phyloP scores from a whole-genome alignment of 2,797 vertebrate genomes.

The Momotus momota region DNA sequence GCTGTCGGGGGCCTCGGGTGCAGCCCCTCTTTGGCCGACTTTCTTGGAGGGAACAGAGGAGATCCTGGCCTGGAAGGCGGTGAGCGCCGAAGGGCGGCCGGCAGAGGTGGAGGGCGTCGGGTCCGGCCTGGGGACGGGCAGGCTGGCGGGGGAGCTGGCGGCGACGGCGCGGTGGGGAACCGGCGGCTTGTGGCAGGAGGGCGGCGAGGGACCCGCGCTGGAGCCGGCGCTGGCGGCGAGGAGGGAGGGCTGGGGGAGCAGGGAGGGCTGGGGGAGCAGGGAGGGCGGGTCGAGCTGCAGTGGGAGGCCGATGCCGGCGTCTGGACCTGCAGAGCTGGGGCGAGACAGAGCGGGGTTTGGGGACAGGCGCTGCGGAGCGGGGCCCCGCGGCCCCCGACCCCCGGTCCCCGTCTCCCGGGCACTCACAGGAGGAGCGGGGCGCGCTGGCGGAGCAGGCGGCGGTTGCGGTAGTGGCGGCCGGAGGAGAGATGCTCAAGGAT shows the following conservation, averaged over 20 bases:
- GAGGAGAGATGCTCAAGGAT: slow-evolving; percentile 71
- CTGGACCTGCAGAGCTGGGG: slow-evolving; percentile 27
- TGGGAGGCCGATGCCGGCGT: slow-evolving; percentile 17
- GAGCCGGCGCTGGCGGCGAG: background rate
- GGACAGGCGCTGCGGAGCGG: background rate
- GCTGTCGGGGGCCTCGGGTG: background rate
- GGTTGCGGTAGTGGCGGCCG: slow-evolving; percentile 68
- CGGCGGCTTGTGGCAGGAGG: slow-evolving; percentile 11
- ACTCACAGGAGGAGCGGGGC: slow-evolving; percentile 57
- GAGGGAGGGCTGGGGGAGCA: slow-evolving; percentile 40
- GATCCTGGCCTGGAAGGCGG: background rate
- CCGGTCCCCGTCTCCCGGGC: background rate
- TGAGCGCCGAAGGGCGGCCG: background rate
- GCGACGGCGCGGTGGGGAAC: background rate
- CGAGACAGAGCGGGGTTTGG: background rate
- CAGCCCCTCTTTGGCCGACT: background rate
- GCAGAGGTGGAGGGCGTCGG: slow-evolving; percentile 11
- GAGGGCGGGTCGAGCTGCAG: slow-evolving; percentile 9
- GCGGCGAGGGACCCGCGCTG: background rate
- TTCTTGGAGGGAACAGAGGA: background rate
- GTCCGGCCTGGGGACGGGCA: background rate
- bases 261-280: slow-evolving; percentile 38
- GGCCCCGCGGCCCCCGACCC: background rate
- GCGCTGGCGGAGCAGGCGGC: slow-evolving; percentile 56
- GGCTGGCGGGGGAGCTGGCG: background rate